A percentile compares a stretch with the other conserved stretches of the same genome.
Conservation (phyloP, 2,888 invertebrate genomes). For the Tipula helvola region DNA sequence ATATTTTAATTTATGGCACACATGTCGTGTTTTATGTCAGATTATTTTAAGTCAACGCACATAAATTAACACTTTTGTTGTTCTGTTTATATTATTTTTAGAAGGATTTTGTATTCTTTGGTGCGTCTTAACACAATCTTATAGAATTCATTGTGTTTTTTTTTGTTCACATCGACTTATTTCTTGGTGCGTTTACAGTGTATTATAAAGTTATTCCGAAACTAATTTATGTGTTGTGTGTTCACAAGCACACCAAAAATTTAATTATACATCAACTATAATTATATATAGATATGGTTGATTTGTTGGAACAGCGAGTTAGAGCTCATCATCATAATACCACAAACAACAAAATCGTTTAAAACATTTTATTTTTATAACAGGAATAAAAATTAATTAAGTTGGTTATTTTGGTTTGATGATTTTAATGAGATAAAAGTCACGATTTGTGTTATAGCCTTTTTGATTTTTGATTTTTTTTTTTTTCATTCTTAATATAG, state of each 20-base stretch:
- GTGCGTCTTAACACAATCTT: background rate
- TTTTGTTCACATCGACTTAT: background rate
- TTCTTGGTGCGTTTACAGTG: background rate
- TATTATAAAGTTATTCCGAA: background rate
- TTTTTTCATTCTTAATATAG: background rate
- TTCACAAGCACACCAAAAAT: background rate
- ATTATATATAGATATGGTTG: background rate
- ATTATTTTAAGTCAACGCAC: background rate
- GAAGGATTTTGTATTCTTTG: background rate
- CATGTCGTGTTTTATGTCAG: constrained; percentile 4
- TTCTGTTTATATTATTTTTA: background rate
- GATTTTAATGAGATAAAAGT: constrained; percentile 4
- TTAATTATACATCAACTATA: background rate
- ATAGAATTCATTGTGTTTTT: background rate
- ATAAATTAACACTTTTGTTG: background rate
- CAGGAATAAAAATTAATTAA: background rate
- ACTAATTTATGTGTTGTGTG: background rate
- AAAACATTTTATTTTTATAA: background rate
- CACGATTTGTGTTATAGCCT: background rate
- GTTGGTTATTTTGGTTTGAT: constrained; percentile 4
- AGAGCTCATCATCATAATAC: background rate
- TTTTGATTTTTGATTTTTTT: background rate
- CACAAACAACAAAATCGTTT: background rate
- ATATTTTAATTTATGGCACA: background rate
- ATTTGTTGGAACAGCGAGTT: background rate